A percentile compares a stretch with the other conserved stretches of the same genome.
Evolutionary conservation across 1,140 invertebrate genomes (phyloP).

Genomic region (Achatina immaculata): DNA sequence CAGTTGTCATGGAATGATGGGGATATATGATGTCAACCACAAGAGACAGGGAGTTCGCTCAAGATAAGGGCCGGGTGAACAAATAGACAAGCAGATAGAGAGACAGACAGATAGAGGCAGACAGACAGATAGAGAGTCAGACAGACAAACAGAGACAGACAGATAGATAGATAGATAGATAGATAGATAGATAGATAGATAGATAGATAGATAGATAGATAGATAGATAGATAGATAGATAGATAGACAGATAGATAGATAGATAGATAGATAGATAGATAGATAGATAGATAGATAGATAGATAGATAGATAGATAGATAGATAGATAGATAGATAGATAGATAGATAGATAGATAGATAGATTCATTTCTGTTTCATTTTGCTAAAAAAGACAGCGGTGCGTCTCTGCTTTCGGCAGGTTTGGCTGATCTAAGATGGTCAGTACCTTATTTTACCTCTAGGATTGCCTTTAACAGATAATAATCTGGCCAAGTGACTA

Average conservation of each 20-base stretch:
- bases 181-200: not conserved
- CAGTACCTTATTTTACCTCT: too few species aligned
- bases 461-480: too few species aligned
- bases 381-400: too few species aligned
- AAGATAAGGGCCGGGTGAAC: not conserved
- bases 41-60: too few species aligned
- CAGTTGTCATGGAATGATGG: too few species aligned
- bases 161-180: not conserved
- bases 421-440: too few species aligned
- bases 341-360: constrained; percentile 10
- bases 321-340: constrained; percentile 11
- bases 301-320: constrained; percentile 7
- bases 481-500: too few species aligned
- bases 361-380: not conserved
- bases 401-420: too few species aligned
- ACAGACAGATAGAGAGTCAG: not conserved
- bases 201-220: not conserved
- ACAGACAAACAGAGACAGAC: not conserved
- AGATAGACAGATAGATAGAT: not conserved
- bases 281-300: constrained; percentile 6
- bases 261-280: not conserved
- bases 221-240: not conserved
- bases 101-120: not conserved
- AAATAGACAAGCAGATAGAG: not conserved
- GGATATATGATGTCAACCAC: too few species aligned